phyloP scores from a whole-genome alignment of 2,113 vertebrate species.

The Crocuta crocuta region DNA sequence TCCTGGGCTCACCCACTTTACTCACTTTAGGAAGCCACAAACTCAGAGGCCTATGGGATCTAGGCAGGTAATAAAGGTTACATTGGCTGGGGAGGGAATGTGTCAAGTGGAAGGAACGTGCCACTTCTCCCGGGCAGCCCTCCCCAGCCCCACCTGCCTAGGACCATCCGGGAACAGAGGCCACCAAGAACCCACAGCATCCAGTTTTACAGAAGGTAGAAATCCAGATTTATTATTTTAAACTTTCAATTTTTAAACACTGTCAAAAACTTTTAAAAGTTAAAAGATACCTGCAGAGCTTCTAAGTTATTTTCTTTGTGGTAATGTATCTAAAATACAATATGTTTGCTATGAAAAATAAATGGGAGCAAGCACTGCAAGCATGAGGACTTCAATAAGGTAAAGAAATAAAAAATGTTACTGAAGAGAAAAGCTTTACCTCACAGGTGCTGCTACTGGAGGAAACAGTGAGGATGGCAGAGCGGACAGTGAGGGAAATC shows the following conservation, averaged over 20 bases:
- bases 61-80: neutral
- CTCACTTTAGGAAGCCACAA: neutral
- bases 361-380: neutral
- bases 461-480: neutral
- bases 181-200: neutral
- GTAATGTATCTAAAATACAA: neutral
- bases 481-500: neutral
- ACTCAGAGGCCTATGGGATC: neutral
- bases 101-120: neutral
- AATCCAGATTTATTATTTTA: neutral
- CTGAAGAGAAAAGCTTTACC: neutral
- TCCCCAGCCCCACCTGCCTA: neutral
- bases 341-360: neutral
- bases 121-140: neutral
- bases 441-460: neutral
- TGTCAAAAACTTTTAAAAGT: neutral
- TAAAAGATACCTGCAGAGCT: neutral
- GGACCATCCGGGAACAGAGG: neutral
- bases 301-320: neutral
- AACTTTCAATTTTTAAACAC: slow-evolving; percentile 3
- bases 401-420: neutral
- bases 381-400: neutral
- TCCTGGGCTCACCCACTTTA: neutral
- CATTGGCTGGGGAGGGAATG: accelerated
- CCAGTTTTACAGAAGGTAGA: neutral